These are phyloP conservation scores for Tyto alba DNA, from an alignment of 2,113 vertebrate genomes.

Conservation along the genomic window DNA sequence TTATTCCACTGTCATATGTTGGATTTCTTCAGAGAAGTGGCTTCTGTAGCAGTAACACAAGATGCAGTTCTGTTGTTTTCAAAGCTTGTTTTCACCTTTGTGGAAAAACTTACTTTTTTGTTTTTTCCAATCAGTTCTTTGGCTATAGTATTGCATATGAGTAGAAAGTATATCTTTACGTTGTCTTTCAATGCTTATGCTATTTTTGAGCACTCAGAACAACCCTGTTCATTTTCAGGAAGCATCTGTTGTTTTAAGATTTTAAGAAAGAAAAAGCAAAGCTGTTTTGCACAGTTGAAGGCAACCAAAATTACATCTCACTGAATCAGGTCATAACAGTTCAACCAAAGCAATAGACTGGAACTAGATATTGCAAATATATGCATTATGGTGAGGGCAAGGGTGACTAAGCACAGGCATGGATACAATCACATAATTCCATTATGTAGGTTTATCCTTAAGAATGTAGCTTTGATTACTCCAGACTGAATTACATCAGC, in stretches of 20 bases:
- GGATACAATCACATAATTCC: neutral
- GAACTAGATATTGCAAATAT: conserved; percentile 5
- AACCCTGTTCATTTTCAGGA: neutral
- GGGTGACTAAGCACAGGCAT: conserved; percentile 31
- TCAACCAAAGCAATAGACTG: neutral
- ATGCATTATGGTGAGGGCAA: neutral
- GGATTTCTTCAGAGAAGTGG: neutral
- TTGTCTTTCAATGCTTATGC: neutral
- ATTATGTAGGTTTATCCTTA: conserved; percentile 27
- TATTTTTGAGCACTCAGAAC: neutral
- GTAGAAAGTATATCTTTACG: neutral
- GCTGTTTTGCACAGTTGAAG: neutral
- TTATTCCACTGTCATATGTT: neutral
- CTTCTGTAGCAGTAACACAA: neutral
- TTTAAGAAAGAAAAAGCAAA: neutral
- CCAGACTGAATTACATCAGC: conserved; percentile 46
- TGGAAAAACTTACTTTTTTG: neutral
- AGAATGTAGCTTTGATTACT: conserved; percentile 34
- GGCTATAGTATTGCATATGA: neutral
- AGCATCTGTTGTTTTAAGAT: neutral
- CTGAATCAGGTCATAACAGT: neutral
- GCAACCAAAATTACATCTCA: neutral
- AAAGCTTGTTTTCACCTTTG: neutral
- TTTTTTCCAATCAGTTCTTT: neutral
- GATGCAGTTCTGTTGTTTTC: neutral